Percentiles rank a stretch among this genome's conserved stretches.
Evolutionary conservation across 2,113 vertebrate genomes (phyloP).

Genomic region (Sebastes fasciatus): DNA sequence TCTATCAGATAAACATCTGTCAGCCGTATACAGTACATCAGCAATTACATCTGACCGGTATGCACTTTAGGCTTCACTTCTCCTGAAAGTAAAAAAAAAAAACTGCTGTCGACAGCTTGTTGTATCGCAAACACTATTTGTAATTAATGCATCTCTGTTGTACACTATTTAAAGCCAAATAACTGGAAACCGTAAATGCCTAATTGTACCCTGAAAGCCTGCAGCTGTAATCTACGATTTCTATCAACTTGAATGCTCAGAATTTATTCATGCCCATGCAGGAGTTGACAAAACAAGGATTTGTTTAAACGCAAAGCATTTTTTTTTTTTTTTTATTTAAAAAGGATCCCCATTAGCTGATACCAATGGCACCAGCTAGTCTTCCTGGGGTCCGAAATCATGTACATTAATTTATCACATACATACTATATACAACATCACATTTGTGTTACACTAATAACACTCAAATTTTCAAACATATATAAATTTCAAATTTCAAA

Average conservation of each 20-base stretch:
- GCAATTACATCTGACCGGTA: slow-evolving; percentile 18
- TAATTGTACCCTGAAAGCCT: slow-evolving; percentile 5
- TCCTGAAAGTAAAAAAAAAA: background rate
- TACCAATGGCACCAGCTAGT: too few relatives aligned
- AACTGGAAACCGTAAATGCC: background rate
- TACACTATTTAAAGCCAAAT: slow-evolving; percentile 5
- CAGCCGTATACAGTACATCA: background rate
- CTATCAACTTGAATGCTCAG: background rate
- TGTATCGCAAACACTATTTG: background rate
- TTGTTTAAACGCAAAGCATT: slow-evolving; percentile 12
- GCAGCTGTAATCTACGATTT: slow-evolving; percentile 1
- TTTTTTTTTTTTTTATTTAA: too few relatives aligned
- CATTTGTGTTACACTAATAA: too few relatives aligned
- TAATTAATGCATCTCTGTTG: background rate
- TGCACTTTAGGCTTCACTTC: background rate
- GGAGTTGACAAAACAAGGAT: slow-evolving; percentile 22
- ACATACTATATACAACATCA: too few relatives aligned
- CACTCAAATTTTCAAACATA: too few relatives aligned
- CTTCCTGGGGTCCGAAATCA: too few relatives aligned
- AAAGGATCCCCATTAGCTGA: too few relatives aligned
- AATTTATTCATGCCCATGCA: background rate
- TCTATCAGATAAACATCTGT: slow-evolving; percentile 39
- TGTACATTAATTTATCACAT: too few relatives aligned
- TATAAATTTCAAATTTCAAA: too few relatives aligned
- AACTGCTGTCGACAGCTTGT: background rate